Evolutionary conservation across 2,113 vertebrate species (phyloP).

Genomic region (Miniopterus natalensis): DNA sequence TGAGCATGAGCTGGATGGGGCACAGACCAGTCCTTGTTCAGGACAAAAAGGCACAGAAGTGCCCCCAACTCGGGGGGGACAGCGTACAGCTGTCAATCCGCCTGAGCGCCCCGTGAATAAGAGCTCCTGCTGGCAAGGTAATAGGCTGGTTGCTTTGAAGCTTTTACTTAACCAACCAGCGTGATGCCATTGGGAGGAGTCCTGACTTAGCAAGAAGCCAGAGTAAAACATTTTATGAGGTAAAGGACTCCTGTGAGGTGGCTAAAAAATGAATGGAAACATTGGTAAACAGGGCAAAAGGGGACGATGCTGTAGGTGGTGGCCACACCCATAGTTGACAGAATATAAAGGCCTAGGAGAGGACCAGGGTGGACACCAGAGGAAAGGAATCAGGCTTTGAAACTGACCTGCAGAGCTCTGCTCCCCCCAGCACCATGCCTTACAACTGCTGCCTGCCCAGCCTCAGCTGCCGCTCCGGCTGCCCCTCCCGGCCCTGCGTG

Average conservation of each 20-base stretch:
- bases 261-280: conserved; percentile 68
- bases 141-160: conserved; percentile 79
- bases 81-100: background rate
- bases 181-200: conserved; percentile 56
- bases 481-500: conserved; percentile 68
- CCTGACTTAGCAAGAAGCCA: conserved; percentile 83
- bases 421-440: conserved; percentile 65
- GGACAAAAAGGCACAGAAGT: background rate
- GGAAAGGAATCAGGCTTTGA: conserved; percentile 36
- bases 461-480: conserved; percentile 70
- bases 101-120: background rate
- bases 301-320: background rate
- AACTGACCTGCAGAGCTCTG: conserved; percentile 4
- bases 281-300: conserved; percentile 59
- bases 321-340: conserved; percentile 71
- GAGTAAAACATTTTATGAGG: conserved; percentile 76
- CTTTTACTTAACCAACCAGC: conserved; percentile 53
- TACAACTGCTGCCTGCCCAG: conserved; percentile 68
- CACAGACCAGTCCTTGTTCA: background rate
- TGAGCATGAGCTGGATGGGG: background rate
- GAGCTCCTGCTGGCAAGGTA: background rate
- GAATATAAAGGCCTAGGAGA: conserved; percentile 75
- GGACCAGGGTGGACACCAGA: conserved; percentile 17
- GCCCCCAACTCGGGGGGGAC: background rate
- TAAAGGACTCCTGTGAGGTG: conserved; percentile 59